A percentile compares a stretch with the other conserved stretches of the same genome.
Conservation (phyloP, 2,888 invertebrate species). For the Meteorus cinctellus region DNA sequence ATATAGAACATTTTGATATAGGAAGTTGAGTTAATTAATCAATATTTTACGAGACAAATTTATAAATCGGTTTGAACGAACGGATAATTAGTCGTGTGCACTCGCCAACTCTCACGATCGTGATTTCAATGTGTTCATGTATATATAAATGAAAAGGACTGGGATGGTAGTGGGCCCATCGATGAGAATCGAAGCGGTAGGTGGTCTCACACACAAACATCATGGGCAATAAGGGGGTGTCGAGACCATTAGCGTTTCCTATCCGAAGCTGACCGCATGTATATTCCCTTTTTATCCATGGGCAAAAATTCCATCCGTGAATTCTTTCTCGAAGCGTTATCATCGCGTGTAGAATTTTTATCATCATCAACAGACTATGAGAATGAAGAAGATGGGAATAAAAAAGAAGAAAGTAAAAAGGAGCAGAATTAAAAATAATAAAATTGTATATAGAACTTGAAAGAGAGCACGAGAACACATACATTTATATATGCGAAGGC, state of each 20-base stretch:
- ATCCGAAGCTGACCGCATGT: constrained; percentile 62
- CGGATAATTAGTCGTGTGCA: no score
- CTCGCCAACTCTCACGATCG: no score
- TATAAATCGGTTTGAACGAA: no score
- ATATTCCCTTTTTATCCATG: constrained; percentile 59
- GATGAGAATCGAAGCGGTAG: constrained; percentile 49
- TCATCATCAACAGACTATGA: constrained; percentile 46
- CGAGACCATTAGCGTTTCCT: constrained; percentile 69
- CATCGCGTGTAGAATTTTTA: constrained; percentile 63
- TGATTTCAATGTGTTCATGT: not conserved
- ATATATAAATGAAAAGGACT: not conserved
- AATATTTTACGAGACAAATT: no score
- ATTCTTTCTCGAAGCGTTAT: constrained; percentile 61
- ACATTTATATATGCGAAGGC: constrained; percentile 50
- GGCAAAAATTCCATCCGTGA: constrained; percentile 62
- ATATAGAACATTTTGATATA: no score
- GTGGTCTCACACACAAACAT: constrained; percentile 57
- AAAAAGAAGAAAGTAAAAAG: constrained; percentile 47
- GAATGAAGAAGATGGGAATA: constrained; percentile 43
- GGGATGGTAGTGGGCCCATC: not conserved
- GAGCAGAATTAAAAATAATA: constrained; percentile 44
- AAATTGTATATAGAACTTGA: not conserved
- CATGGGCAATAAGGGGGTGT: constrained; percentile 62
- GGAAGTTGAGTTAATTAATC: no score
- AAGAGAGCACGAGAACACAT: constrained; percentile 29